These are phyloP conservation scores for Apteryx mantelli DNA, from an alignment of 2,113 vertebrate genomes.

Conservation along the genomic window DNA sequence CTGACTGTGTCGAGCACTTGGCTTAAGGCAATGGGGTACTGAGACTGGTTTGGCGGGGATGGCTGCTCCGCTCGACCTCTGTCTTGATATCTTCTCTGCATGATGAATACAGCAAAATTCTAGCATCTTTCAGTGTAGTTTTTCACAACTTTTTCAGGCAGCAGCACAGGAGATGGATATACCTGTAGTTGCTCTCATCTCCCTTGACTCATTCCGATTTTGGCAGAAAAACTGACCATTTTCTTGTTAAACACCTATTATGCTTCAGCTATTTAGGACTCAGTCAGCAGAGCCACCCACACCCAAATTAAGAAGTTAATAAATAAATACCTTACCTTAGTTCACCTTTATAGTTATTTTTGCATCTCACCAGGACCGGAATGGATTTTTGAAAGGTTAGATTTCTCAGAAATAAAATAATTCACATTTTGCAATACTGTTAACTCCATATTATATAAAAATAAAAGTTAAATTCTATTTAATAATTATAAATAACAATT, in stretches of 20 bases:
- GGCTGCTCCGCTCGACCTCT: not conserved
- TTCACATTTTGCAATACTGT: not conserved
- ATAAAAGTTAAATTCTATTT: not conserved
- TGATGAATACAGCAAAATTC: not conserved
- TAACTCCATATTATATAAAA: not conserved
- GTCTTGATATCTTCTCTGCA: not conserved
- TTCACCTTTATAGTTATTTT: not conserved
- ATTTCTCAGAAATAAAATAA: not conserved
- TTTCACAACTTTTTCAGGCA: not conserved
- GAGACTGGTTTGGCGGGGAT: not conserved
- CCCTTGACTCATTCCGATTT: not conserved
- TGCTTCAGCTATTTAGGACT: not conserved
- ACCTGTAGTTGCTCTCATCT: not conserved
- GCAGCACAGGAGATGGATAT: not conserved
- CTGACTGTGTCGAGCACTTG: not conserved
- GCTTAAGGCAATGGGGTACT: not conserved
- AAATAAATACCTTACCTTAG: not conserved
- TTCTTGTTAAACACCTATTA: not conserved
- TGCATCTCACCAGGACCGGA: not conserved
- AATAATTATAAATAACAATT: not conserved
- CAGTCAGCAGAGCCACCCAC: not conserved
- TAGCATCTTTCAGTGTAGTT: not conserved
- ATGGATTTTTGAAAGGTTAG: not conserved
- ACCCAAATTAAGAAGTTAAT: not conserved
- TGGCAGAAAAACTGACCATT: not conserved